phyloP scores from a whole-genome alignment of 2,113 vertebrate genomes.

The Tenrec ecaudatus region DNA sequence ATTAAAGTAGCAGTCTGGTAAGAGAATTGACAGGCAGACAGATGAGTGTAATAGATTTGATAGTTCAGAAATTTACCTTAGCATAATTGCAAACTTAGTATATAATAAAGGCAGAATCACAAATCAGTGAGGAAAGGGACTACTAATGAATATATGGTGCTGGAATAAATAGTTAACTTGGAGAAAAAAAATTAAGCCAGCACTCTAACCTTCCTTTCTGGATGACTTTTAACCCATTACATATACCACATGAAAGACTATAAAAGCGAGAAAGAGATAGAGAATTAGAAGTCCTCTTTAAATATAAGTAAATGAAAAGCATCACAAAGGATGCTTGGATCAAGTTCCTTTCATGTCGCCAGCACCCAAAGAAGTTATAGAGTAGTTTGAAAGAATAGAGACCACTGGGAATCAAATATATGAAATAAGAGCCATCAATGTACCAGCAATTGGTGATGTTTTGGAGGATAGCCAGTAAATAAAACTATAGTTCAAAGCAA shows the following conservation, averaged over 20 bases:
- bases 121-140: conserved; percentile 45
- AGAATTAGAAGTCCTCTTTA: background rate
- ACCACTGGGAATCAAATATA: background rate
- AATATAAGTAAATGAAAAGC: conserved; percentile 10
- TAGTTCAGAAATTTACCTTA: conserved; percentile 30
- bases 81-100: background rate
- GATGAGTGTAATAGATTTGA: conserved; percentile 57
- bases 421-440: background rate
- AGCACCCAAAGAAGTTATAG: background rate
- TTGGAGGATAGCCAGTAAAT: background rate
- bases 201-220: conserved; percentile 48
- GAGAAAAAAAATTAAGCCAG: conserved; percentile 43
- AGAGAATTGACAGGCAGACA: conserved; percentile 20
- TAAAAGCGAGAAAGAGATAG: conserved; percentile 36
- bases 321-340: conserved; percentile 11
- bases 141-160: conserved; percentile 41
- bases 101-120: conserved; percentile 46
- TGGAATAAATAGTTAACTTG: conserved; percentile 5
- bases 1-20: conserved; percentile 48
- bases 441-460: background rate
- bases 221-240: conserved; percentile 27
- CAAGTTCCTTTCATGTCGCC: background rate
- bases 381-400: conserved; percentile 8
- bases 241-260: background rate
- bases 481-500: background rate